Evolutionary conservation across 2,113 vertebrate genomes (phyloP).

Genomic region (Sciurus niger): DNA sequence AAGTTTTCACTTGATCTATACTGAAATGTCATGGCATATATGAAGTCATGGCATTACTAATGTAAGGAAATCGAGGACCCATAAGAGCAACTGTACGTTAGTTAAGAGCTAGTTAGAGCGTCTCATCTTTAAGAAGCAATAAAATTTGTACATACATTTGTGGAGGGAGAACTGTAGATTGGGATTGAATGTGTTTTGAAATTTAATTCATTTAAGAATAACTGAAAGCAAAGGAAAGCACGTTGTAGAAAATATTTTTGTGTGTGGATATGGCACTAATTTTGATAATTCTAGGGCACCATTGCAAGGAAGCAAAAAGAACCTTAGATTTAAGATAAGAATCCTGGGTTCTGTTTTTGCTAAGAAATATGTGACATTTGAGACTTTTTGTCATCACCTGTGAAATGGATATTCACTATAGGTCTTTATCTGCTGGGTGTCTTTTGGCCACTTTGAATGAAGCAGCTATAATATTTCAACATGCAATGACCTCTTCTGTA

Average conservation of each 20-base stretch:
- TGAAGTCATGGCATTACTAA: not conserved
- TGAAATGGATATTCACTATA: not conserved
- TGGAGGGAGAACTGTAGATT: not conserved
- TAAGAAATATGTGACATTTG: not conserved
- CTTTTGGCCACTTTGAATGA: not conserved
- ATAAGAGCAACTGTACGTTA: not conserved
- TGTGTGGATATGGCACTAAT: not conserved
- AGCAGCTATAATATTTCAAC: not conserved
- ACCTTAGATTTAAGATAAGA: not conserved
- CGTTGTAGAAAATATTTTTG: not conserved
- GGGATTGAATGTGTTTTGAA: not conserved
- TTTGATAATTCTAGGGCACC: not conserved
- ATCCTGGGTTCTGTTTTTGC: not conserved
- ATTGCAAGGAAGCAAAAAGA: not conserved
- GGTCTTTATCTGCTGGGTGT: not conserved
- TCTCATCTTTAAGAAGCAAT: constrained; percentile 37
- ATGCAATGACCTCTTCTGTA: not conserved
- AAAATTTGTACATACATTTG: not conserved
- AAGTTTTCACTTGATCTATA: not conserved
- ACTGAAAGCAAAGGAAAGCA: not conserved
- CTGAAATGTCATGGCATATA: not conserved
- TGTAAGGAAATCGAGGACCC: not conserved
- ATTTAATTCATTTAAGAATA: constrained; percentile 27
- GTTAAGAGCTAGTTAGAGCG: not conserved
- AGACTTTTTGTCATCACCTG: not conserved